A percentile compares a stretch with the other conserved stretches of the same genome.
phyloP scores from a whole-genome alignment of 2,888 invertebrate species.

The Drosophila peninsularis region DNA sequence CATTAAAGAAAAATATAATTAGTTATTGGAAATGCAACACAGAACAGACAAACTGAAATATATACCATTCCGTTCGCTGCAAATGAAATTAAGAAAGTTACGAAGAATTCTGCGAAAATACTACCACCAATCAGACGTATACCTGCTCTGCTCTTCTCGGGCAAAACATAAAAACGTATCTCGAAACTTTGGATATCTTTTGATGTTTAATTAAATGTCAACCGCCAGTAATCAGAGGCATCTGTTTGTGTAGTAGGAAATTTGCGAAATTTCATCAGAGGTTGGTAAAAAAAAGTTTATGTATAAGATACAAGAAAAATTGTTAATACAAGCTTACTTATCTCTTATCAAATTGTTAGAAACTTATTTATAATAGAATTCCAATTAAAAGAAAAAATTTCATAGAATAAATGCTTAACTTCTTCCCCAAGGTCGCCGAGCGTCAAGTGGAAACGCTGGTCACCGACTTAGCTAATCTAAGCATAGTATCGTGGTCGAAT shows the following conservation, averaged over 20 bases:
- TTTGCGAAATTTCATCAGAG: neutral
- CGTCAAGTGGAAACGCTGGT: too few species aligned
- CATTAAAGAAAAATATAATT: neutral
- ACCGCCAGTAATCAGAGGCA: neutral
- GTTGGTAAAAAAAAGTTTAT: neutral
- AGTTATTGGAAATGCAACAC: neutral
- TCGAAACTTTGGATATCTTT: neutral
- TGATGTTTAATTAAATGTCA: neutral
- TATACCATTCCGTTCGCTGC: neutral
- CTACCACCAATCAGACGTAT: too few species aligned
- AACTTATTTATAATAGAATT: too few species aligned
- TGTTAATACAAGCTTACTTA: neutral
- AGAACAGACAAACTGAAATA: neutral
- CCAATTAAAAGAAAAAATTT: too few species aligned
- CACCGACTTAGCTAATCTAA: too few species aligned
- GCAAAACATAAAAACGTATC: neutral
- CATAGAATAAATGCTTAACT: too few species aligned
- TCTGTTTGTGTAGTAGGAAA: neutral
- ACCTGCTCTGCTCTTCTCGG: too few species aligned
- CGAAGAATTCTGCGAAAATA: neutral
- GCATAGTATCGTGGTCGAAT: too few species aligned
- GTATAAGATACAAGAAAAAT: neutral
- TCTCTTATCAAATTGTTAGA: too few species aligned
- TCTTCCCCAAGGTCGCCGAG: too few species aligned
- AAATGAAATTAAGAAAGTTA: neutral